Percentiles rank a stretch among this genome's conserved stretches.
Evolutionary conservation across 2,888 invertebrate genomes (phyloP).

Genomic region (Neuroscelio doddi): DNA sequence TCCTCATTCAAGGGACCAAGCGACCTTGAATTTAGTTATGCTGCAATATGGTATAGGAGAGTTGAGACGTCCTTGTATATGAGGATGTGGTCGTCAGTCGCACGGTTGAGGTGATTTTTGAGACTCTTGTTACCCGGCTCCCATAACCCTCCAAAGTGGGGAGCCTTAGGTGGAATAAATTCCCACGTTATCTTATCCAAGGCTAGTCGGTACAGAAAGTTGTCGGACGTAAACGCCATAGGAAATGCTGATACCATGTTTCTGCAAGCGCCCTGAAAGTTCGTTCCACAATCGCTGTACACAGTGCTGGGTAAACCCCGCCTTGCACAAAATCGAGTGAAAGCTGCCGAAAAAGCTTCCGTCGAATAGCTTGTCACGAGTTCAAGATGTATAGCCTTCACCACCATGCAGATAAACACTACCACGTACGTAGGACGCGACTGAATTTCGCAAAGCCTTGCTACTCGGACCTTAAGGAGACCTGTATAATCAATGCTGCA

Average conservation of each 20-base stretch:
- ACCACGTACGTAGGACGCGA: constrained; percentile 17
- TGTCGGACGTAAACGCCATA: too few species aligned
- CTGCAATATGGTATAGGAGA: constrained; percentile 32
- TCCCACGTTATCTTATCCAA: constrained; percentile 10
- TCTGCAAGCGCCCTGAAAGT: constrained; percentile 12
- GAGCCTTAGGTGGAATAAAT: constrained; percentile 19
- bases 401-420: constrained; percentile 22
- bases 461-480: constrained; percentile 8
- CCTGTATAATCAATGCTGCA: constrained; percentile 30
- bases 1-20: constrained; percentile 12
- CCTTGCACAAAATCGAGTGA: constrained; percentile 19
- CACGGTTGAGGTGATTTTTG: constrained; percentile 52
- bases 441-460: constrained; percentile 10
- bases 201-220: too few species aligned
- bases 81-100: constrained; percentile 28
- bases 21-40: constrained; percentile 30
- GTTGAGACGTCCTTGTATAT: constrained; percentile 50
- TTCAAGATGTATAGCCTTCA: too few species aligned
- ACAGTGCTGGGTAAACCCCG: constrained; percentile 22
- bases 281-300: constrained; percentile 30
- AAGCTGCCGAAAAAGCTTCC: constrained; percentile 21
- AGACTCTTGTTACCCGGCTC: constrained; percentile 44
- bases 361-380: constrained; percentile 15
- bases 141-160: constrained; percentile 32
- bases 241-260: too few species aligned